Evolutionary conservation across 2,888 invertebrate species (phyloP).

Genomic region (Teleiodes luculella): DNA sequence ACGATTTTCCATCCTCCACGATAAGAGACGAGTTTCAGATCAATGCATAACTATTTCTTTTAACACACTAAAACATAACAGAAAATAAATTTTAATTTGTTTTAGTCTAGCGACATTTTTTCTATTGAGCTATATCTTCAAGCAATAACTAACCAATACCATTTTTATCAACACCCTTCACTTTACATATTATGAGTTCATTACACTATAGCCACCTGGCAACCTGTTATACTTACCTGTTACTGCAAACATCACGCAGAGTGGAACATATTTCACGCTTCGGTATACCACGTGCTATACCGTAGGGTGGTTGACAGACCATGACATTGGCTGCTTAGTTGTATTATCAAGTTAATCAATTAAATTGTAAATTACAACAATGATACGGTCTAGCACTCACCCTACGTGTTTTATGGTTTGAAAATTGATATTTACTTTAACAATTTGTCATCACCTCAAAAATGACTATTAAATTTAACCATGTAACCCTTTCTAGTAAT

Average conservation of each 20-base stretch:
- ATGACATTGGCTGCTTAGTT: conserved; percentile 1
- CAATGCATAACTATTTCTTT: no score
- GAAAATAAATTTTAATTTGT: no score
- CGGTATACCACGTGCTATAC: conserved; percentile 28
- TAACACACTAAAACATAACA: no score
- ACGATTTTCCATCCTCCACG: no score
- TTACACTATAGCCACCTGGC: background rate
- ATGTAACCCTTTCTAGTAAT: no score
- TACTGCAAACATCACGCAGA: background rate
- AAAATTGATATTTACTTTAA: background rate
- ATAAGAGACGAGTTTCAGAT: no score
- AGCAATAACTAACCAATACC: background rate
- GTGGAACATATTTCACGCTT: conserved; percentile 21
- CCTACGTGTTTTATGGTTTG: conserved; percentile 7
- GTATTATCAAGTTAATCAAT: conserved; percentile 10
- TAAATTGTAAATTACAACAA: conserved; percentile 1
- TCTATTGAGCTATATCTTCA: no score
- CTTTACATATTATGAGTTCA: background rate
- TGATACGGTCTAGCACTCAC: conserved; percentile 12
- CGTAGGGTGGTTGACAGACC: conserved; percentile 15
- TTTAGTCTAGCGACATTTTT: no score
- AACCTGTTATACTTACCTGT: background rate
- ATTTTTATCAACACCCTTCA: background rate
- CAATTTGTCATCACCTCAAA: no score
- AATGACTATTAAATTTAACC: no score